Percentiles rank a stretch among this genome's conserved stretches.
Evolutionary conservation across 2,113 vertebrate genomes (phyloP).

Genomic region (Mirza zaza): DNA sequence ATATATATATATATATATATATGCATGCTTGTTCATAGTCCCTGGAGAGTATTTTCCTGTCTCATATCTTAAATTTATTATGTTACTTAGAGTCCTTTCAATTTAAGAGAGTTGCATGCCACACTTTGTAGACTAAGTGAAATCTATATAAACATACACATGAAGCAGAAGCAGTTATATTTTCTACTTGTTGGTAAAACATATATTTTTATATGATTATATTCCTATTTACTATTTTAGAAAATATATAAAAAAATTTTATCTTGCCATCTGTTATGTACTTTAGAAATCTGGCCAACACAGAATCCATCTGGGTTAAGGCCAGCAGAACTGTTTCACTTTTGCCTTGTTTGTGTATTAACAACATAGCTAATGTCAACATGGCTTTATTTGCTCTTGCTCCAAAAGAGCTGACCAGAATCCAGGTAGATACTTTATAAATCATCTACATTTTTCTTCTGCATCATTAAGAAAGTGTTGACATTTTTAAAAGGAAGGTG

Average conservation of each 20-base stretch:
- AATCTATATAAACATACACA: background rate
- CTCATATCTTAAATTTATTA: background rate
- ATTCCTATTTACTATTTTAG: background rate
- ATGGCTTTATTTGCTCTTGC: conserved; percentile 49
- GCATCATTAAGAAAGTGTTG: background rate
- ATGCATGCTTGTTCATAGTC: background rate
- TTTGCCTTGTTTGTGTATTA: conserved; percentile 55
- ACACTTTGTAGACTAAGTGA: background rate
- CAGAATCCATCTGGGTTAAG: background rate
- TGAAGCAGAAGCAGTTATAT: background rate
- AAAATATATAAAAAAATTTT: background rate
- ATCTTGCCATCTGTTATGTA: conserved; percentile 59
- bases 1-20: too few relatives aligned
- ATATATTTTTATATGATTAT: conserved; percentile 31
- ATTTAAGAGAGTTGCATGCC: background rate
- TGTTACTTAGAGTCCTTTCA: background rate
- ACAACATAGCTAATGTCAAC: conserved; percentile 66
- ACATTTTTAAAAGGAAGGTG: conserved; percentile 11
- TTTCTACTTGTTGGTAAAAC: background rate
- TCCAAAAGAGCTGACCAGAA: conserved; percentile 55
- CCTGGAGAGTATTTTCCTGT: background rate
- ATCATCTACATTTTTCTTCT: conserved; percentile 35
- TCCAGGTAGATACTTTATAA: conserved; percentile 17
- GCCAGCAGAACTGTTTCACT: conserved; percentile 58
- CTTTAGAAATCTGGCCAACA: background rate